These are phyloP conservation scores for Chiloscyllium punctatum DNA, from an alignment of 2,797 vertebrate species.

Conservation along the genomic window DNA sequence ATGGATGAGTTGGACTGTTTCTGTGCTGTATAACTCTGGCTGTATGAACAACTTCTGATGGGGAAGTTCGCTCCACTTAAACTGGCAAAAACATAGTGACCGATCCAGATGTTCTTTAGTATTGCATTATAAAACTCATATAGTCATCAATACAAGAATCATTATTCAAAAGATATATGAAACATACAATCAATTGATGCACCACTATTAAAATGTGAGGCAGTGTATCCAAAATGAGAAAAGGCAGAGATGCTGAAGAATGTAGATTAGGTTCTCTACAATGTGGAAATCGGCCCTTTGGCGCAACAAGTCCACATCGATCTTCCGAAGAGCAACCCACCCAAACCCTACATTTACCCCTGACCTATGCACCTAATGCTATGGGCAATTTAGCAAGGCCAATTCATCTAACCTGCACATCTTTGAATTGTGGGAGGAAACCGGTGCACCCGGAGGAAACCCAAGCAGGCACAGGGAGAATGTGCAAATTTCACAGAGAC, in stretches of 20 bases:
- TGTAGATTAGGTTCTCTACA: not conserved
- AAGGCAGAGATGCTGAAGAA: not conserved
- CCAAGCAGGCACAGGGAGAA: too few relatives aligned
- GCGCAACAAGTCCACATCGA: too few relatives aligned
- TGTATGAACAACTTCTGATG: not conserved
- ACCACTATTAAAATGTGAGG: not conserved
- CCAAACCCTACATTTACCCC: too few relatives aligned
- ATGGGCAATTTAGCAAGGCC: too few relatives aligned
- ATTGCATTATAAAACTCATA: not conserved
- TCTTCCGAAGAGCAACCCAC: too few relatives aligned
- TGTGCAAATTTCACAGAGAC: too few relatives aligned
- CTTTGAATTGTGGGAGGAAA: too few relatives aligned
- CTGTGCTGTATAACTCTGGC: too few relatives aligned
- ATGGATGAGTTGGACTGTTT: too few relatives aligned
- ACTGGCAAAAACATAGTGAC: not conserved
- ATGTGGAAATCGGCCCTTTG: not conserved
- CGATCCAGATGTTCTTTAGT: not conserved
- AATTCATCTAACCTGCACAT: too few relatives aligned
- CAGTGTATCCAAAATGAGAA: not conserved
- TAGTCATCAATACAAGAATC: not conserved
- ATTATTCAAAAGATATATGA: not conserved
- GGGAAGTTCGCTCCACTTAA: not conserved
- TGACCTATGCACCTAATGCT: too few relatives aligned
- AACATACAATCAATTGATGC: not conserved
- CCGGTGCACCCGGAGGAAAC: too few relatives aligned